Evolutionary conservation across 2,888 invertebrate genomes (phyloP).

Genomic region (Scaptomyza flava): DNA sequence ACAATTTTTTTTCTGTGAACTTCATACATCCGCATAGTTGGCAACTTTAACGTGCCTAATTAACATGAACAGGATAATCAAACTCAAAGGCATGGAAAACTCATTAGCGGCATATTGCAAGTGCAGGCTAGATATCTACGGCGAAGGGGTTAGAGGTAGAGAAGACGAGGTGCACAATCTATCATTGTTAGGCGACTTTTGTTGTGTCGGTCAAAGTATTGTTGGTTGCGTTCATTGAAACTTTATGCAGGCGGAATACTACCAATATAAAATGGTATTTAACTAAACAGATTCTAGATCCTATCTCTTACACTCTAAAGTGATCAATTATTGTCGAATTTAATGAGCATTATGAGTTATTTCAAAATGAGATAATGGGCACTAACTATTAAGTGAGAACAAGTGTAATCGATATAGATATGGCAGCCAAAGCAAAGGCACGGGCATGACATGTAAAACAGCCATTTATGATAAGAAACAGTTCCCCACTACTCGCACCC

Average conservation of each 20-base stretch:
- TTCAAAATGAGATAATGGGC: constrained; percentile 46
- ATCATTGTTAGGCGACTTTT: constrained; percentile 15
- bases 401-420: constrained; percentile 18
- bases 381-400: constrained; percentile 13
- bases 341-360: constrained; percentile 36
- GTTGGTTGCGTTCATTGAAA: constrained; percentile 26
- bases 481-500: background rate
- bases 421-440: background rate
- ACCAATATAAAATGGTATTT: background rate
- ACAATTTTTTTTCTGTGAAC: background rate
- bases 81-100: constrained; percentile 27
- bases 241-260: background rate
- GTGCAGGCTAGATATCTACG: background rate
- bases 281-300: background rate
- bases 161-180: constrained; percentile 12
- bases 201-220: constrained; percentile 13
- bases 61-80: constrained; percentile 47
- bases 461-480: constrained; percentile 5
- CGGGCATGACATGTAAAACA: constrained; percentile 1
- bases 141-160: background rate
- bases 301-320: constrained; percentile 17
- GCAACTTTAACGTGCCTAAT: constrained; percentile 32
- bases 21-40: too few species aligned
- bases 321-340: constrained; percentile 41
- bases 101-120: constrained; percentile 38